These are phyloP conservation scores for Cheilosia impressa DNA, from an alignment of 2,888 invertebrate genomes.

Conservation along the genomic window DNA sequence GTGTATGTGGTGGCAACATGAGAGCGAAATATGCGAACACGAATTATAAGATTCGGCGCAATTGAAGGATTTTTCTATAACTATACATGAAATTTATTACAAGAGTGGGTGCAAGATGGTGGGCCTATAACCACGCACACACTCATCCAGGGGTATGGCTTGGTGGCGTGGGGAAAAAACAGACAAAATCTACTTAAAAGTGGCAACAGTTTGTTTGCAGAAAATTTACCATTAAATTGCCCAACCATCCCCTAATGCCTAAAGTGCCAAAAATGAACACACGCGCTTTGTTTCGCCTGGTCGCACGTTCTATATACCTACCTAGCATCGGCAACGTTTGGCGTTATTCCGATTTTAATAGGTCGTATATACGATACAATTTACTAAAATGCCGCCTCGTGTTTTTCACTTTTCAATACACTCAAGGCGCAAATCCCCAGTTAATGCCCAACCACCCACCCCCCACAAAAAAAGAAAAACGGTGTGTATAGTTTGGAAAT, in stretches of 20 bases:
- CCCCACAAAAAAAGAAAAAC: background rate
- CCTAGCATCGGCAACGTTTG: too few relatives aligned
- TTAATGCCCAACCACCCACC: background rate
- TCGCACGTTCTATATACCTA: background rate
- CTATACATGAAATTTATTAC: constrained; percentile 4
- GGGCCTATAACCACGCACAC: constrained; percentile 16
- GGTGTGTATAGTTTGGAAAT: background rate
- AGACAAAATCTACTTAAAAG: constrained; percentile 42
- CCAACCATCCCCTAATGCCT: constrained; percentile 23
- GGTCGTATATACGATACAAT: background rate
- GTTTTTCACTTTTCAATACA: constrained; percentile 11
- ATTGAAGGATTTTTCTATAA: constrained; percentile 33
- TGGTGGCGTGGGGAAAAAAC: background rate
- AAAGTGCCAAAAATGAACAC: constrained; percentile 22
- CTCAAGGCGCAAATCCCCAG: constrained; percentile 6
- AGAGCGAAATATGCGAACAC: constrained; percentile 2
- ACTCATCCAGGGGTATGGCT: background rate
- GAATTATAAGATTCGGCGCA: constrained; percentile 54
- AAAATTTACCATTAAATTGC: constrained; percentile 39
- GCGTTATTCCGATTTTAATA: too few relatives aligned
- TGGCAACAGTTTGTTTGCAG: constrained; percentile 64
- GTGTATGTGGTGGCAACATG: background rate
- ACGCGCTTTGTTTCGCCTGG: background rate
- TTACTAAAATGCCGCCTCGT: constrained; percentile 20
- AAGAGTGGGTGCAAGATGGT: constrained; percentile 11